Base-by-base conservation (phyloP, 2,113 vertebrate genomes). In the Microtus montanus region DNA sequence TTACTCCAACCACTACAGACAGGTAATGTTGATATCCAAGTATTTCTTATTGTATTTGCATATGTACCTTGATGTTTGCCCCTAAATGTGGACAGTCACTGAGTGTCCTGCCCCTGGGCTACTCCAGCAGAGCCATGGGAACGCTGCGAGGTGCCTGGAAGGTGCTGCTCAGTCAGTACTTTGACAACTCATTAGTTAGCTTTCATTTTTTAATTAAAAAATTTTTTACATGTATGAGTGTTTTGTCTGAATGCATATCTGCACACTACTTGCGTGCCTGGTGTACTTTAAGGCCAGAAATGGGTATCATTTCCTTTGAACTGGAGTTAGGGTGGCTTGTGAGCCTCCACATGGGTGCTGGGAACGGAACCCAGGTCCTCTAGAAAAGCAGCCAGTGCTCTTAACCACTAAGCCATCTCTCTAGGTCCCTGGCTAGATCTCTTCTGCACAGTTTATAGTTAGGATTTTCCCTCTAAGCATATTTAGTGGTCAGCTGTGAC, bases 1-100 rank as follows among this genome's bases (percentile, higher is more conserved):
- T 94, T 99, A 66, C 98, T 99, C 92, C 98, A 97, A 35, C 99
- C 99, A 44, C 98, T 99, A 87, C 99, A 99, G 97, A 99, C 98
- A 98, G 99, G 99, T 99, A 98, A 98, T 66, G 41, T 97, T 96
- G 47, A 94, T 64, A 5, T 68, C 52, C 83, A 61, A 70, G 38
- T 84, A 52, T 80, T 92, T 94, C 54, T 87, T 94, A 19, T 93
- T 97, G 78, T 93, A 84, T 89, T 68, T 87, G 17, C 88, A 8
- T 92, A 85, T 58, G 15, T 41, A 30, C 75, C 74, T 87, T 91
- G 58, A 77, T 68, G 5, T 52, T 93, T 92, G 78, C 3, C 58
- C 64, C 35, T 68, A 88, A 82, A 83, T 90, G 35, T 93, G 68
- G 91, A 20, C 35, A 85, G 3, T 91, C 78, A 80, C 74, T 84